Evolutionary conservation across 2,113 vertebrate genomes (phyloP).

Genomic region (Sclerurus mexicanus): DNA sequence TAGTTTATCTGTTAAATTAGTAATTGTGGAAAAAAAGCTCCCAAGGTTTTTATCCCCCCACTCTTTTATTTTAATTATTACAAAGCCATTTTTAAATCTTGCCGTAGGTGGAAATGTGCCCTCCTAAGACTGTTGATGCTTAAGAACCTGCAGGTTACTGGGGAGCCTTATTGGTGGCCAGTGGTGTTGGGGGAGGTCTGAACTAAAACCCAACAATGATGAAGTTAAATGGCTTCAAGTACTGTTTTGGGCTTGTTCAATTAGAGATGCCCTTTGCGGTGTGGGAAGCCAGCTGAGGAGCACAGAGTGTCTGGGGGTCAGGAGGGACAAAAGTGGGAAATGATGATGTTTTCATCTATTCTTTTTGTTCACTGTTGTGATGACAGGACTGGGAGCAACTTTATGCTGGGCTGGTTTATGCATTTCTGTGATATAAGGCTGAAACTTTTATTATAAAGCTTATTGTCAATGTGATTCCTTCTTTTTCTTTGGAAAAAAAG

Average conservation of each 20-base stretch:
- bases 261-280: neutral
- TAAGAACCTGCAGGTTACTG: conserved; percentile 45
- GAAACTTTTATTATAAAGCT: neutral
- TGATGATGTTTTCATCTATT: neutral
- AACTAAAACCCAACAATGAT: conserved; percentile 57
- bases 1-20: conserved; percentile 75
- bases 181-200: conserved; percentile 20
- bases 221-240: conserved; percentile 65
- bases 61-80: conserved; percentile 30
- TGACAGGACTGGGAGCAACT: neutral
- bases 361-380: neutral
- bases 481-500: neutral
- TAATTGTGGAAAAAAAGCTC: conserved; percentile 51
- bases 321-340: neutral
- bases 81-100: conserved; percentile 60
- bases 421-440: neutral
- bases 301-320: fast-evolving
- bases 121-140: conserved; percentile 10
- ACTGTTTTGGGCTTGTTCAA: conserved; percentile 8
- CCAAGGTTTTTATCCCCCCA: neutral
- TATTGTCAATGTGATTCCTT: neutral
- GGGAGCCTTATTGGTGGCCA: conserved; percentile 29
- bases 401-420: neutral
- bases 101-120: conserved; percentile 46
- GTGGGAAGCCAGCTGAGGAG: neutral